Evolutionary conservation across 37 sponge, comb jelly and placozoan species (phyloP).

Genomic region (Hexactinellida sp.): DNA sequence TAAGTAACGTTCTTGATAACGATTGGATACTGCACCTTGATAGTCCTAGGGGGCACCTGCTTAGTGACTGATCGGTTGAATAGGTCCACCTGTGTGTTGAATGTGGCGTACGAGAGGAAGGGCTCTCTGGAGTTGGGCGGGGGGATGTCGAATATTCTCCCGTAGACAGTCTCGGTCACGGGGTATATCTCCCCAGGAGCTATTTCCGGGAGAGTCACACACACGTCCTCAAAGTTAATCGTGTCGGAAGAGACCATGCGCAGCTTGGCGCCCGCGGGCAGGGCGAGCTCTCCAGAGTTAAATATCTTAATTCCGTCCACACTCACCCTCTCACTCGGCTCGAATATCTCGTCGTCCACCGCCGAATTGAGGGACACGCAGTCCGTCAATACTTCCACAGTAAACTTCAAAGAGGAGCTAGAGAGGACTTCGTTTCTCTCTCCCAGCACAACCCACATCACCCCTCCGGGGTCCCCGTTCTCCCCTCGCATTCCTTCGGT

Average conservation of each 20-base stretch:
- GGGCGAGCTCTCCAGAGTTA: constrained; percentile 43
- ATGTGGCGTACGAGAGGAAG: constrained; percentile 26
- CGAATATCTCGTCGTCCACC: constrained; percentile 28
- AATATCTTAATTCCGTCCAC: constrained; percentile 19
- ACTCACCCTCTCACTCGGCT: constrained; percentile 36
- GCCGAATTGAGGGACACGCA: background rate
- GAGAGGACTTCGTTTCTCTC: background rate
- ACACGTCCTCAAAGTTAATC: constrained; percentile 47
- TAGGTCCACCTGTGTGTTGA: constrained; percentile 34
- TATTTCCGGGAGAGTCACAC: constrained; percentile 35
- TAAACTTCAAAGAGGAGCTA: constrained; percentile 24
- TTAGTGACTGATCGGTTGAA: constrained; percentile 49
- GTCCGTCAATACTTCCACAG: constrained; percentile 23
- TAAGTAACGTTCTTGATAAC: constrained; percentile 29
- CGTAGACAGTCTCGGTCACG: constrained; percentile 37
- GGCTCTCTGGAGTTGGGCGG: constrained; percentile 61
- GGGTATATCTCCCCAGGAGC: constrained; percentile 15
- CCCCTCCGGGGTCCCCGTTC: constrained; percentile 20
- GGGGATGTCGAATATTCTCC: constrained; percentile 53
- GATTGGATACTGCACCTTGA: constrained; percentile 59
- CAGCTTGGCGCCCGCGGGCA: constrained; percentile 46
- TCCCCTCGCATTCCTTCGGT: constrained; percentile 24
- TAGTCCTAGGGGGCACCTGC: constrained; percentile 17
- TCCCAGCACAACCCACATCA: constrained; percentile 30
- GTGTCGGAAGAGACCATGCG: constrained; percentile 45